Percentiles rank a stretch among this genome's conserved stretches.
These are phyloP conservation scores for Tenthredo notha DNA, from an alignment of 2,888 invertebrate genomes.

Conservation along the genomic window DNA sequence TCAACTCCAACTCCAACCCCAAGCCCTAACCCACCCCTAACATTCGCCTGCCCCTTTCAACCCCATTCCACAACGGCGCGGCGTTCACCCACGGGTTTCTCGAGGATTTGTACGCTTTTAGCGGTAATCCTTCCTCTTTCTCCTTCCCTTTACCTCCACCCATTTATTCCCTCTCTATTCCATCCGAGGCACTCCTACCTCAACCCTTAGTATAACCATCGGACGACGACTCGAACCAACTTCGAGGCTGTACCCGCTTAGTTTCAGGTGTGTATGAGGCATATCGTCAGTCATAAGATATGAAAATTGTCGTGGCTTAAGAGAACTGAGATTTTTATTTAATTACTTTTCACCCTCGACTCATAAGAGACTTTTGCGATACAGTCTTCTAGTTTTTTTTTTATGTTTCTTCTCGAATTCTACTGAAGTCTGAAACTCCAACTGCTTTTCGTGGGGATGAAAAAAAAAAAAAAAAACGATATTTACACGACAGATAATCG, in stretches of 20 bases:
- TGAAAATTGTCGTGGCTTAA: neutral
- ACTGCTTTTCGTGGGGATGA: neutral
- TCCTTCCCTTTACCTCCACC: slow-evolving; percentile 44
- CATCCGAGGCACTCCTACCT: neutral
- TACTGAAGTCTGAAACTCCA: neutral
- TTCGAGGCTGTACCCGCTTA: neutral
- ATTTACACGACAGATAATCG: neutral
- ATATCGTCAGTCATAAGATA: neutral
- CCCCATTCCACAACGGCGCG: slow-evolving; percentile 31
- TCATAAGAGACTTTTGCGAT: neutral
- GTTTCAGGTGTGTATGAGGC: neutral
- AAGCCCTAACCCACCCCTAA: slow-evolving; percentile 12
- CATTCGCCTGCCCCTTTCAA: slow-evolving; percentile 35
- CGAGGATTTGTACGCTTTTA: slow-evolving; percentile 77
- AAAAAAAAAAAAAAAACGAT: no score
- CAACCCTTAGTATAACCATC: slow-evolving; percentile 27
- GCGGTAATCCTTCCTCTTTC: slow-evolving; percentile 70
- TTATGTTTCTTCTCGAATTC: neutral
- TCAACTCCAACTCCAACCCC: slow-evolving; percentile 39
- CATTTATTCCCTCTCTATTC: slow-evolving; percentile 16
- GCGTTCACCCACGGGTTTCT: slow-evolving; percentile 52
- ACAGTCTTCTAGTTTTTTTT: neutral
- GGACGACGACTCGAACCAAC: neutral
- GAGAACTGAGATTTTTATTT: slow-evolving; percentile 20
- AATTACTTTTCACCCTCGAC: neutral